phyloP scores from a whole-genome alignment of 2,888 invertebrate species.

The Melinaea menophilus region DNA sequence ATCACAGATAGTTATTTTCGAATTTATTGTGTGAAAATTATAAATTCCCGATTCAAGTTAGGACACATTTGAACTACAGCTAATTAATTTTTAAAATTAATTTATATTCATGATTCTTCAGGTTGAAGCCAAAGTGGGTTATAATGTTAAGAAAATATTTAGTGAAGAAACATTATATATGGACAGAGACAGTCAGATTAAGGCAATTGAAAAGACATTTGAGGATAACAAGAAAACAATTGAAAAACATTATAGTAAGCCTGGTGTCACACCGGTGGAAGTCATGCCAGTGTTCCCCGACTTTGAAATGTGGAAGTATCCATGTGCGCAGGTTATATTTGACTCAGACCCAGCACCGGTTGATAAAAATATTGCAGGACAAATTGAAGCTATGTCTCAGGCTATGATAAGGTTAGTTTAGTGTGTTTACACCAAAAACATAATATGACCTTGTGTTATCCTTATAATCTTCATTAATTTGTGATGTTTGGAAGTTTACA shows the following conservation, averaged over 20 bases:
- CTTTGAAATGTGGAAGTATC: slow-evolving; percentile 98
- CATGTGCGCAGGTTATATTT: slow-evolving; percentile 98
- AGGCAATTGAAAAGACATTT: slow-evolving; percentile 98
- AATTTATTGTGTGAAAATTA: too few relatives aligned
- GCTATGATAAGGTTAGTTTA: slow-evolving; percentile 93
- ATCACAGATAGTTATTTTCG: neutral
- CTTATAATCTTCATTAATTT: too few relatives aligned
- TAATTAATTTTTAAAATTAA: neutral
- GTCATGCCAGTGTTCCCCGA: slow-evolving; percentile 93
- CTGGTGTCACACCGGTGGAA: slow-evolving; percentile 94
- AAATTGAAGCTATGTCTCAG: slow-evolving; percentile 98
- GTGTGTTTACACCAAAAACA: neutral
- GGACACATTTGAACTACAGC: too few relatives aligned
- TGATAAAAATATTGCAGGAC: slow-evolving; percentile 90
- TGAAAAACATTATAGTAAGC: slow-evolving; percentile 97
- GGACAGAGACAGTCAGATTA: slow-evolving; percentile 97
- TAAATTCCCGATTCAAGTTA: too few relatives aligned
- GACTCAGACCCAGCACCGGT: slow-evolving; percentile 98
- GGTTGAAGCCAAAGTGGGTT: slow-evolving; percentile 99
- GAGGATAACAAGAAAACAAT: slow-evolving; percentile 91
- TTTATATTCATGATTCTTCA: slow-evolving; percentile 35
- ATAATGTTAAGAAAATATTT: slow-evolving; percentile 96
- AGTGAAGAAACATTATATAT: slow-evolving; percentile 95
- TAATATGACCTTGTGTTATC: too few relatives aligned
- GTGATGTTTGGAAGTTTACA: too few relatives aligned